Conservation (phyloP, 2,113 vertebrate species). For the Tor tambroides region DNA sequence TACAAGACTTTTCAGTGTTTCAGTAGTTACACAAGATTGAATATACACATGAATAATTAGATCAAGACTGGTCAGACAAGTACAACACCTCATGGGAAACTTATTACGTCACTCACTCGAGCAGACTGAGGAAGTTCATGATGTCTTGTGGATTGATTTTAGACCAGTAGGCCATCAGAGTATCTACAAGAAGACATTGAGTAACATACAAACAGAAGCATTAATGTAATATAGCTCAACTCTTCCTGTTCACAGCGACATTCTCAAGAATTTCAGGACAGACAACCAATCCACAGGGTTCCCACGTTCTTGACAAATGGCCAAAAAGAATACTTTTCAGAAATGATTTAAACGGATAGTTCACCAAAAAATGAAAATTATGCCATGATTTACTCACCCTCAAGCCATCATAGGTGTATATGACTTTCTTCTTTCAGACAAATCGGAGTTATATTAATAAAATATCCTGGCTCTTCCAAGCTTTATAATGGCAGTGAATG, state of each 20-base stretch:
- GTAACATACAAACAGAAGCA: not conserved
- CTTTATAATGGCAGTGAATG: no score
- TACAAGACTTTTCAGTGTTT: not conserved
- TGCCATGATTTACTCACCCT: no score
- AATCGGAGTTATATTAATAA: no score
- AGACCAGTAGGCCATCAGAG: slow-evolving; percentile 90
- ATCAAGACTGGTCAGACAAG: not conserved
- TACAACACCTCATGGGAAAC: slow-evolving; percentile 40
- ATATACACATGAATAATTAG: not conserved
- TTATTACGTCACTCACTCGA: slow-evolving; percentile 86
- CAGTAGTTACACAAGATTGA: not conserved
- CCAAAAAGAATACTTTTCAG: no score
- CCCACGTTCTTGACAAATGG: not conserved
- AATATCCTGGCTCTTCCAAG: no score
- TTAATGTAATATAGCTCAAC: not conserved
- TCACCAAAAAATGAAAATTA: no score
- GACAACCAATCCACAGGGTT: not conserved
- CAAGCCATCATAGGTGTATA: no score
- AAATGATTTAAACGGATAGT: no score
- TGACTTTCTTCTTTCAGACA: no score
- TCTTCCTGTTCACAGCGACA: slow-evolving; percentile 6
- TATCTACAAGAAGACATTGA: slow-evolving; percentile 76
- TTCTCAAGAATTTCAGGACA: not conserved
- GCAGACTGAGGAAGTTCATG: slow-evolving; percentile 88
- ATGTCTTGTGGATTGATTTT: slow-evolving; percentile 90